Evolutionary conservation across 2,113 vertebrate species (phyloP).

Genomic region (Pontoporia blainvillei): DNA sequence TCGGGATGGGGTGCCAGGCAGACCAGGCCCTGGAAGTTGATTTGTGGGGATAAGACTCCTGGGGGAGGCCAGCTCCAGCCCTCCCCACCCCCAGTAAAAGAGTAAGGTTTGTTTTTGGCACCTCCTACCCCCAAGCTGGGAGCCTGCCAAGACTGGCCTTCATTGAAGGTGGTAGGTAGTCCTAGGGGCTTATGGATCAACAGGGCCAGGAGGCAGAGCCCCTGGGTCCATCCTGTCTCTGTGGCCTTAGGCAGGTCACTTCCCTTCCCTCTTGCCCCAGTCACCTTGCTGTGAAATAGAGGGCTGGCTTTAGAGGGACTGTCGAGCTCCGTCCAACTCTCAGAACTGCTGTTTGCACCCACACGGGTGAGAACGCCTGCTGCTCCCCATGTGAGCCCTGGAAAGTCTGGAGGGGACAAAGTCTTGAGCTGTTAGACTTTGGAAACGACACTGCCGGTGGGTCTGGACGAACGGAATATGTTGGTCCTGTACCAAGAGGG

Average conservation of each 20-base stretch:
- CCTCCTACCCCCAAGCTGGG: too few species aligned
- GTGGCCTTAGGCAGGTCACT: not conserved
- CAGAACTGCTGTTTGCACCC: not conserved
- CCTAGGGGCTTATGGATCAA: not conserved
- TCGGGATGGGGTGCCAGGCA: not conserved
- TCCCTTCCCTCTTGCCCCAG: not conserved
- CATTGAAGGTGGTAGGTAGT: not conserved
- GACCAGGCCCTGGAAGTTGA: not conserved
- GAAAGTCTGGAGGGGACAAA: not conserved
- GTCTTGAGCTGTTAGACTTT: not conserved
- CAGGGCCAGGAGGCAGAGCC: not conserved
- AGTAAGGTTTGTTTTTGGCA: not conserved
- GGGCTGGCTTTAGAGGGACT: not conserved
- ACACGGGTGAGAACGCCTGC: not conserved
- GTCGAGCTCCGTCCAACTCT: not conserved
- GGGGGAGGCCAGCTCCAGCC: not conserved
- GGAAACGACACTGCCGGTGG: not conserved
- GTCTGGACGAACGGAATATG: not conserved
- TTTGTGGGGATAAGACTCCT: not conserved
- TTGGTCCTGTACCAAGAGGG: not conserved
- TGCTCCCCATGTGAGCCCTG: not conserved
- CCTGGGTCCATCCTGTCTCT: not conserved
- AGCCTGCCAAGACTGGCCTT: not conserved
- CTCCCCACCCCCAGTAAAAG: not conserved
- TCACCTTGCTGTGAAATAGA: not conserved